These are phyloP conservation scores for Listrodromus nycthemerus DNA, from an alignment of 2,888 invertebrate genomes.

Conservation along the genomic window DNA sequence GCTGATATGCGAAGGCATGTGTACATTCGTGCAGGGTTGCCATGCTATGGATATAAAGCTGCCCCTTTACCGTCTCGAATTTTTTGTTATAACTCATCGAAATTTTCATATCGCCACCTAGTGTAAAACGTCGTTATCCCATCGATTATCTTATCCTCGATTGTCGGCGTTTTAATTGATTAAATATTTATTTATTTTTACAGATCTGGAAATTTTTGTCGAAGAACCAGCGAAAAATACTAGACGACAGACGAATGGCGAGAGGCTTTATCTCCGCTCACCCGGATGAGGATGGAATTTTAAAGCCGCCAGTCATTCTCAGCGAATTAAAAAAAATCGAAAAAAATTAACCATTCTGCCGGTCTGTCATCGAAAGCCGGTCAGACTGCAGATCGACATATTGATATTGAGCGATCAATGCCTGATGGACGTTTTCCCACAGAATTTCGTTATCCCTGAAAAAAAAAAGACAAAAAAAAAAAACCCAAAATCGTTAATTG, in stretches of 20 bases:
- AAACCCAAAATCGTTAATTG: not conserved
- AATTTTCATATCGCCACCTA: not conserved
- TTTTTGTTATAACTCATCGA: not conserved
- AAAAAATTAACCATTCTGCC: conserved; percentile 13
- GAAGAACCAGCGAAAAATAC: not conserved
- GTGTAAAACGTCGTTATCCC: no score
- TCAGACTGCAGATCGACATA: not conserved
- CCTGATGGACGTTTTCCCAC: not conserved
- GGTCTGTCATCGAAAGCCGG: not conserved
- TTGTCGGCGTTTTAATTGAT: no score
- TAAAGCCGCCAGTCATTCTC: conserved; percentile 1
- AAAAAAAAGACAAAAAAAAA: not conserved
- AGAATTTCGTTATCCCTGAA: conserved; percentile 4
- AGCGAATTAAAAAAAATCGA: not conserved
- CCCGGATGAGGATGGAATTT: not conserved
- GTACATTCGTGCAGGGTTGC: conserved; percentile 76
- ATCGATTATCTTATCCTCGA: not conserved
- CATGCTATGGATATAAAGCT: conserved; percentile 43
- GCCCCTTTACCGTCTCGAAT: not conserved
- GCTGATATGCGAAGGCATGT: conserved; percentile 70
- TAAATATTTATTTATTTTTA: not conserved
- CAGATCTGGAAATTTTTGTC: not conserved
- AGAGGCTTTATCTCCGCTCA: not conserved
- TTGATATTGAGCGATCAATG: conserved; percentile 12
- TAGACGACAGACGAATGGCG: not conserved